Evolutionary conservation across 2,888 invertebrate genomes (phyloP).

Genomic region (Pemphredon lugubris): DNA sequence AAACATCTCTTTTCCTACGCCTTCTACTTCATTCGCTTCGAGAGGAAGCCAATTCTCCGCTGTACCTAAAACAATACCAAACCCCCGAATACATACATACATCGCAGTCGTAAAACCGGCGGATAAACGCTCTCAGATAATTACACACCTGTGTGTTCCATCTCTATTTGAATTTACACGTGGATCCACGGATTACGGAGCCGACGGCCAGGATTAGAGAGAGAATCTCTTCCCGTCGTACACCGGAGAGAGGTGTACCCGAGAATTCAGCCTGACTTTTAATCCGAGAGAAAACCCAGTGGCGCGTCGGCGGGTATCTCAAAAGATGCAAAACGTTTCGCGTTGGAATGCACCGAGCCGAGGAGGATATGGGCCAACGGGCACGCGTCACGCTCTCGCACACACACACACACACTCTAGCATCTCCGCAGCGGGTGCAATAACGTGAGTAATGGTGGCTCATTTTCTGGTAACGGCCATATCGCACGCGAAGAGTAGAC

Average conservation of each 20-base stretch:
- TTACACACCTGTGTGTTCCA: slow-evolving; percentile 52
- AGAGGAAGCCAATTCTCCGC: too few relatives aligned
- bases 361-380: slow-evolving; percentile 51
- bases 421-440: slow-evolving; percentile 27
- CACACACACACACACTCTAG: too few relatives aligned
- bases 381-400: slow-evolving; percentile 47
- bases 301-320: slow-evolving; percentile 30
- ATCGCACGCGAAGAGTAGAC: slow-evolving; percentile 22
- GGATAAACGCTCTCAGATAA: slow-evolving; percentile 43
- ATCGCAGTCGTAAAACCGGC: slow-evolving; percentile 30
- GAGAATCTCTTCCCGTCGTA: too few relatives aligned
- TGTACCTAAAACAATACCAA: background rate
- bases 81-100: background rate
- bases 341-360: slow-evolving; percentile 29
- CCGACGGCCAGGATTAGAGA: slow-evolving; percentile 26
- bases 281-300: too few relatives aligned
- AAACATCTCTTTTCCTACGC: too few relatives aligned
- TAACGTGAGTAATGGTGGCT: slow-evolving; percentile 56
- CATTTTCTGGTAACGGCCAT: slow-evolving; percentile 54
- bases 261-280: slow-evolving; percentile 47
- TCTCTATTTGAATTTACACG: slow-evolving; percentile 47
- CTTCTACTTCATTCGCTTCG: too few relatives aligned
- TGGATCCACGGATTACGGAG: slow-evolving; percentile 29
- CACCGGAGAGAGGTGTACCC: too few relatives aligned
- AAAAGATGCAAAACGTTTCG: slow-evolving; percentile 40